Conservation (phyloP, 2,797 vertebrate species). For the Linurgus olivaceus region DNA sequence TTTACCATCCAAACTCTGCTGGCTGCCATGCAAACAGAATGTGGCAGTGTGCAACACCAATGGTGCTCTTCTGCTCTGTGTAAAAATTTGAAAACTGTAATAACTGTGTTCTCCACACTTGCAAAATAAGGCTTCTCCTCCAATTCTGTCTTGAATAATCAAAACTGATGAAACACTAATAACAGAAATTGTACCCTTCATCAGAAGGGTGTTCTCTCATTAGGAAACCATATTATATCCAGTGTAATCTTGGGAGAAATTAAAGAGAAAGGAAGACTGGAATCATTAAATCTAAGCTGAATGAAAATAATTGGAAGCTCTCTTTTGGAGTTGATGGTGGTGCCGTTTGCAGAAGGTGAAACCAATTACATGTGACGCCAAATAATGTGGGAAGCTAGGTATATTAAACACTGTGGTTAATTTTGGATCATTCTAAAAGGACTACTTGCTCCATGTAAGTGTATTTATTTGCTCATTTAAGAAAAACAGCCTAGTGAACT, state of each 20-base stretch:
- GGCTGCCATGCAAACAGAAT: background rate
- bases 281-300: background rate
- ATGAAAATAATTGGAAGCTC: background rate
- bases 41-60: background rate
- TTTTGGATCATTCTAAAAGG: background rate
- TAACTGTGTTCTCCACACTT: background rate
- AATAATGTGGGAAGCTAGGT: background rate
- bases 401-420: background rate
- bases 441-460: background rate
- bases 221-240: background rate
- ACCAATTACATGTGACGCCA: background rate
- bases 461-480: background rate
- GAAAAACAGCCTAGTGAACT: background rate
- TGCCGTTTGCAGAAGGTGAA: background rate
- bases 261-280: background rate
- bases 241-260: background rate
- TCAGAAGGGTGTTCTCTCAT: background rate
- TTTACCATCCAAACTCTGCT: background rate
- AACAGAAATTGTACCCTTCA: background rate
- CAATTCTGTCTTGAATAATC: background rate
- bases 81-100: background rate
- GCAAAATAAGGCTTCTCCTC: background rate
- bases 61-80: background rate
- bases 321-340: background rate
- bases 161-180: background rate